These are phyloP conservation scores for Orientallactaga bullata DNA, from an alignment of 2,113 vertebrate genomes.

Conservation along the genomic window DNA sequence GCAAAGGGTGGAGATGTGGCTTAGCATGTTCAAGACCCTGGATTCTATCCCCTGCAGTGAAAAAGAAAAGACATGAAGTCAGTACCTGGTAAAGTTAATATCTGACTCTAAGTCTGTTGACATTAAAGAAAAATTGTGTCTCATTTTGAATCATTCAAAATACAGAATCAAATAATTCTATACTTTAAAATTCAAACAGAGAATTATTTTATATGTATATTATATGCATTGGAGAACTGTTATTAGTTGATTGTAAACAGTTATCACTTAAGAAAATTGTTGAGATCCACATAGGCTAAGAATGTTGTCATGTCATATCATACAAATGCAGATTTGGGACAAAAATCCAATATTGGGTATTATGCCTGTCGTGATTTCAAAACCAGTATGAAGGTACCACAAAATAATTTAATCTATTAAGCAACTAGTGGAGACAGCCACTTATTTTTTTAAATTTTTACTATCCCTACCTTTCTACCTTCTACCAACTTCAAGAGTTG, in stretches of 20 bases:
- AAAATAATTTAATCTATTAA: not conserved
- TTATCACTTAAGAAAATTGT: not conserved
- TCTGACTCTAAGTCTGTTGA: not conserved
- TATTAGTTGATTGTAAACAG: slow-evolving; percentile 15
- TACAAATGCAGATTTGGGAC: not conserved
- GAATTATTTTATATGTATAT: not conserved
- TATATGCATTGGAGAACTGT: not conserved
- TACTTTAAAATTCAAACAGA: not conserved
- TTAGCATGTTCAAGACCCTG: not conserved
- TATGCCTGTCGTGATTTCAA: not conserved
- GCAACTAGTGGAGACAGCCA: not conserved
- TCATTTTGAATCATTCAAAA: slow-evolving; percentile 7
- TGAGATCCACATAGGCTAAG: slow-evolving; percentile 9
- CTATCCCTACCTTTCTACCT: not conserved
- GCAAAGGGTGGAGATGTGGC: not conserved
- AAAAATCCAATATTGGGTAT: not conserved
- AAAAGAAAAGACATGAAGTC: not conserved
- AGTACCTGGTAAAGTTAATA: not conserved
- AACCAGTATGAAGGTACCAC: not conserved
- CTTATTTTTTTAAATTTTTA: not conserved
- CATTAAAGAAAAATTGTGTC: not conserved
- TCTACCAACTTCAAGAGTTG: slow-evolving; percentile 22
- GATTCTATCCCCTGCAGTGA: not conserved
- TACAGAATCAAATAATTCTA: not conserved
- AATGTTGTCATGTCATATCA: not conserved